These are phyloP conservation scores for Magallana nippona DNA, from an alignment of 2,888 invertebrate genomes.

Conservation along the genomic window DNA sequence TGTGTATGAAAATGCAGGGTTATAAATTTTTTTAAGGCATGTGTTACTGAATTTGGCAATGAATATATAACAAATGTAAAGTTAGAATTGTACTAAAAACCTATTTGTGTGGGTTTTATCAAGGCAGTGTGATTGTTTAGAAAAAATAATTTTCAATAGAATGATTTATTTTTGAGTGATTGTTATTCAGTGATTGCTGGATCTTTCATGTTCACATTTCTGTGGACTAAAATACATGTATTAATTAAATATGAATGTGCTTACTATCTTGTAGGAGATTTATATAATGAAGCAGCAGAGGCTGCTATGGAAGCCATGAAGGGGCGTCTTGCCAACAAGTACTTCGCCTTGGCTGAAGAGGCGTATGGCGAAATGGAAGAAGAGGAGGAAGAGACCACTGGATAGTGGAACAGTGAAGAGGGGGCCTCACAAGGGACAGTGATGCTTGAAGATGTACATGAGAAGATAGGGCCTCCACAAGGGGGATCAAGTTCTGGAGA, in stretches of 20 bases:
- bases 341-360: constrained; percentile 81
- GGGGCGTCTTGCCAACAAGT: constrained; percentile 82
- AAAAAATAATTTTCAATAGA: too few species aligned
- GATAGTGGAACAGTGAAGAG: background rate
- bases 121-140: too few species aligned
- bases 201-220: too few species aligned
- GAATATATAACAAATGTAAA: too few species aligned
- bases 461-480: background rate
- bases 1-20: too few species aligned
- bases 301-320: constrained; percentile 82
- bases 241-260: background rate
- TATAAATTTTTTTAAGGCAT: too few species aligned
- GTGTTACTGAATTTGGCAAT: too few species aligned
- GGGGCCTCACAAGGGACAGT: background rate
- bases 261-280: constrained; percentile 76
- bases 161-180: too few species aligned
- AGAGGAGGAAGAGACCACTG: constrained; percentile 48
- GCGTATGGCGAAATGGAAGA: constrained; percentile 78
- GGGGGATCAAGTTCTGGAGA: background rate
- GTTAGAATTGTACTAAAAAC: too few species aligned
- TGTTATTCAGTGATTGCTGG: too few species aligned
- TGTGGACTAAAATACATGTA: too few species aligned
- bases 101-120: too few species aligned
- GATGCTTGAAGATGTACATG: background rate
- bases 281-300: constrained; percentile 83